phyloP scores from a whole-genome alignment of 2,888 invertebrate genomes.

The Chydorus sphaericus region DNA sequence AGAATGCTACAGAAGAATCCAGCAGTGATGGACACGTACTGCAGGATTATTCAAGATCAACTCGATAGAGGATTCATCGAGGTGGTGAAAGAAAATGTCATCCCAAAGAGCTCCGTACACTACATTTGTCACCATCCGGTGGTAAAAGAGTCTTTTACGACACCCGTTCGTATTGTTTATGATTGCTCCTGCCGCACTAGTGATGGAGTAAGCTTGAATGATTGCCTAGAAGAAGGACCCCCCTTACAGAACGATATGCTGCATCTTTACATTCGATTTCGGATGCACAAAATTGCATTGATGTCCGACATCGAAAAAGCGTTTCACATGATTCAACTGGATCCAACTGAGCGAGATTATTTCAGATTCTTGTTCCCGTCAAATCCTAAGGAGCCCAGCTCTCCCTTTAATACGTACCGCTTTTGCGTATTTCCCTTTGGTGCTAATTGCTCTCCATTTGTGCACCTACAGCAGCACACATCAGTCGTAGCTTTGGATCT shows the following conservation, averaged over 20 bases:
- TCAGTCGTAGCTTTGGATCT: not conserved
- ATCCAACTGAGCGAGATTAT: conserved; percentile 19
- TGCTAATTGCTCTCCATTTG: conserved; percentile 7
- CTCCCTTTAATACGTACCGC: not conserved
- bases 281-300: conserved; percentile 21
- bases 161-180: conserved; percentile 24
- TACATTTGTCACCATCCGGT: conserved; percentile 25
- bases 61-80: conserved; percentile 11
- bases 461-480: not conserved
- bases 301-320: conserved; percentile 24
- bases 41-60: conserved; percentile 6
- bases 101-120: not conserved
- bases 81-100: not conserved
- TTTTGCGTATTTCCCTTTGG: conserved; percentile 8
- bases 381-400: not conserved
- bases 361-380: conserved; percentile 20
- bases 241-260: conserved; percentile 22
- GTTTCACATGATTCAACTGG: conserved; percentile 23
- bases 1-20: not conserved
- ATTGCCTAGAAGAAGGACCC: conserved; percentile 22
- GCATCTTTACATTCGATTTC: conserved; percentile 22
- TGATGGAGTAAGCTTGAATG: conserved; percentile 22
- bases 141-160: conserved; percentile 21
- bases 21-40: not conserved
- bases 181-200: conserved; percentile 22